These are phyloP conservation scores for Rhagonycha fulva DNA, from an alignment of 2,888 invertebrate species.

Conservation along the genomic window DNA sequence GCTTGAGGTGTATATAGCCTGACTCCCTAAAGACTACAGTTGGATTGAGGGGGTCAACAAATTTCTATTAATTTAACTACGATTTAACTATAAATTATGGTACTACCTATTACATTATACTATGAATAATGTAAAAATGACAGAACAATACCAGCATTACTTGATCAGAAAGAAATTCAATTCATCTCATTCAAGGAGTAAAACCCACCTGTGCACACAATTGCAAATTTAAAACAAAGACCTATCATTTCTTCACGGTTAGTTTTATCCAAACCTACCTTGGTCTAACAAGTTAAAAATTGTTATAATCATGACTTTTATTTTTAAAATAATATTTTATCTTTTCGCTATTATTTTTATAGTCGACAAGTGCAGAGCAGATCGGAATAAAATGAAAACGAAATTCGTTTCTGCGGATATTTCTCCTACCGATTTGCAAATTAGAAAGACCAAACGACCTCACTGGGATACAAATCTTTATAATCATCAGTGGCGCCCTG, in stretches of 20 bases:
- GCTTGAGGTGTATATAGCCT: too few relatives aligned
- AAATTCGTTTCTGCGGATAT: not conserved
- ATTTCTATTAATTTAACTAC: too few relatives aligned
- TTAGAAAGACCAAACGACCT: not conserved
- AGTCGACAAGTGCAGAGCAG: not conserved
- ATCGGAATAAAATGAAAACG: not conserved
- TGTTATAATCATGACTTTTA: not conserved
- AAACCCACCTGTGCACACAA: constrained; percentile 22
- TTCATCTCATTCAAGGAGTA: not conserved
- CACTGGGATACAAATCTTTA: not conserved
- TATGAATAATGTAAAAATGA: too few relatives aligned
- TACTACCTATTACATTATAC: too few relatives aligned
- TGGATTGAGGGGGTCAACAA: too few relatives aligned
- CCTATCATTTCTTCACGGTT: not conserved
- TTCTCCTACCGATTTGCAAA: not conserved
- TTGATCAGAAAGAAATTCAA: too few relatives aligned
- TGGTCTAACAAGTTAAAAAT: not conserved
- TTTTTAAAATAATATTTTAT: not conserved
- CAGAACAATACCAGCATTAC: too few relatives aligned
- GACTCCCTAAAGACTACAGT: too few relatives aligned
- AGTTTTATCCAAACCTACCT: constrained; percentile 12
- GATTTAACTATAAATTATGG: too few relatives aligned
- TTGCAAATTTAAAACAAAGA: not conserved
- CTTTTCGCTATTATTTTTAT: not conserved
- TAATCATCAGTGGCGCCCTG: not conserved